These are phyloP conservation scores for Cyphomyrmex costatus DNA, from an alignment of 1,140 invertebrate species.

Conservation along the genomic window DNA sequence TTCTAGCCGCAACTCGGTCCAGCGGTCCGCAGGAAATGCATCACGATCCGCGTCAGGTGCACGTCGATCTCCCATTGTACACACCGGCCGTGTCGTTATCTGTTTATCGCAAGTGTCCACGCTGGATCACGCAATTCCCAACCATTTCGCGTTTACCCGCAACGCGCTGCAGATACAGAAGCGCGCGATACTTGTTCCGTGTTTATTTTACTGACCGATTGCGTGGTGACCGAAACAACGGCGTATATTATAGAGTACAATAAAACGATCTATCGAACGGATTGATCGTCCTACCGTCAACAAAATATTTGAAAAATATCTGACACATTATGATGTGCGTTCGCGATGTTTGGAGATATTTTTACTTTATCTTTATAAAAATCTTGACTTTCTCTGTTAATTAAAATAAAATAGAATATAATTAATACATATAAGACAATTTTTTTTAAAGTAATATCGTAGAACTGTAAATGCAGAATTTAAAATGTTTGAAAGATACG, in stretches of 20 bases:
- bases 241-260: not conserved
- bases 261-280: constrained; percentile 53
- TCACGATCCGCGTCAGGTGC: constrained; percentile 75
- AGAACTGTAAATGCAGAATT: not conserved
- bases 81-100: constrained; percentile 66
- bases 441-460: not conserved
- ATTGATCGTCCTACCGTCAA: not conserved
- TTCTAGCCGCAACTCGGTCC: constrained; percentile 60
- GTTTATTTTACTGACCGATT: constrained; percentile 61
- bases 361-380: not conserved
- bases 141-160: constrained; percentile 63
- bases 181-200: constrained; percentile 46
- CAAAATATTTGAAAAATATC: not conserved
- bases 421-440: not conserved
- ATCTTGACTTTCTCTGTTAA: not conserved
- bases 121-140: constrained; percentile 62
- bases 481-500: not conserved
- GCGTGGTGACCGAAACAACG: constrained; percentile 38
- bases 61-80: constrained; percentile 70
- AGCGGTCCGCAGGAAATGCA: constrained; percentile 66
- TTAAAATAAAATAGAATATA: not conserved
- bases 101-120: constrained; percentile 66
- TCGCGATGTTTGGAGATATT: not conserved
- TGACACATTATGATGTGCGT: not conserved
- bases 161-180: constrained; percentile 37